These are phyloP conservation scores for Manis crassicaudata DNA, from an alignment of 2,797 vertebrate genomes.

Conservation along the genomic window DNA sequence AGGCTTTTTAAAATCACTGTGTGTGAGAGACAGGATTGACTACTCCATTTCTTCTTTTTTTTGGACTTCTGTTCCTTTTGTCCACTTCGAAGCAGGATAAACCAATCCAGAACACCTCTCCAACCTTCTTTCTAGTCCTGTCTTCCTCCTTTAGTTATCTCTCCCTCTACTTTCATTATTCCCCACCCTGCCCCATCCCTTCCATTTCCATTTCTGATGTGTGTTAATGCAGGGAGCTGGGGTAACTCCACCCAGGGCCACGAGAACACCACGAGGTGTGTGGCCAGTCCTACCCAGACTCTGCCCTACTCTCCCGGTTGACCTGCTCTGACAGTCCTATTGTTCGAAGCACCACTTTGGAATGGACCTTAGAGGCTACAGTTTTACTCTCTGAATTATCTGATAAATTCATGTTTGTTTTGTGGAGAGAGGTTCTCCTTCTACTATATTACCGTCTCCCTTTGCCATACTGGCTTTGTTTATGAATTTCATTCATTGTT, in stretches of 20 bases:
- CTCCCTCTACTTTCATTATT: background rate
- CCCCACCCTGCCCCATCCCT: fast-evolving
- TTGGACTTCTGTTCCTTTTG: background rate
- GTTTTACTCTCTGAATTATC: background rate
- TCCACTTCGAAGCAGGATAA: background rate
- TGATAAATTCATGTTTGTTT: background rate
- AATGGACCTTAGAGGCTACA: background rate
- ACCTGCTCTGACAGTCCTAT: background rate
- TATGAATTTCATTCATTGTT: background rate
- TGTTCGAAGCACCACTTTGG: background rate
- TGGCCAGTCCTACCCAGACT: background rate
- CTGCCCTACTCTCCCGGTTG: background rate
- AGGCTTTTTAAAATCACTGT: background rate
- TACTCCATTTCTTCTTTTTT: background rate
- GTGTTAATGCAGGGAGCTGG: background rate
- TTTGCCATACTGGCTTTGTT: conserved; percentile 35
- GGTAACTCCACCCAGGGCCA: background rate
- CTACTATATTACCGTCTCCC: background rate
- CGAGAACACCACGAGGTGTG: background rate
- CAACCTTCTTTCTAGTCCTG: background rate
- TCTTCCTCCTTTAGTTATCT: background rate
- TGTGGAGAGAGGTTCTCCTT: background rate
- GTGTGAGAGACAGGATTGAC: background rate
- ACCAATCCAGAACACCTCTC: background rate
- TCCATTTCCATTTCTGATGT: background rate